phyloP scores from a whole-genome alignment of 53 echinoderm and acorn worm species.

The Temnopleurus reevesii region DNA sequence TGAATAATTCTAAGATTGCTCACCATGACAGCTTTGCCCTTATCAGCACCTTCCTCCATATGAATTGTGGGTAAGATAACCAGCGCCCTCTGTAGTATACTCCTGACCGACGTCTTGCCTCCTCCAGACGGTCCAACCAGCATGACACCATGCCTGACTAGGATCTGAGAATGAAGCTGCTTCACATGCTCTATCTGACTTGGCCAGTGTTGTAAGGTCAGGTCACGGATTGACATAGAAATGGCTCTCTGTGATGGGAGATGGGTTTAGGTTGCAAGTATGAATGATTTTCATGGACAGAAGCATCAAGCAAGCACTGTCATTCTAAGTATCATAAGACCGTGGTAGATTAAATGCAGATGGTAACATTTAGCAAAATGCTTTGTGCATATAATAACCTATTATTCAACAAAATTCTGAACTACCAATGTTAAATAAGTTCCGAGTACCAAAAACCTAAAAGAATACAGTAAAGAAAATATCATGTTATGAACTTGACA shows the following conservation, averaged over 20 bases:
- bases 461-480: too few relatives aligned
- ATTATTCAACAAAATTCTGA: too few relatives aligned
- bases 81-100: conserved; percentile 95
- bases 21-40: conserved; percentile 78
- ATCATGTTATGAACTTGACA: too few relatives aligned
- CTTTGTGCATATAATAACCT: too few relatives aligned
- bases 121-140: conserved; percentile 97
- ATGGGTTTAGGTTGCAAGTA: too few relatives aligned
- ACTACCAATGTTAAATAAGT: too few relatives aligned
- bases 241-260: conserved; percentile 89
- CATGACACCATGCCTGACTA: conserved; percentile 96
- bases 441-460: too few relatives aligned
- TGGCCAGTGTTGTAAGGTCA: conserved; percentile 91
- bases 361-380: too few relatives aligned
- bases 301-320: too few relatives aligned
- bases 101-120: conserved; percentile 89
- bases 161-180: conserved; percentile 93
- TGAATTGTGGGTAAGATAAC: conserved; percentile 88
- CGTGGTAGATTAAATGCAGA: too few relatives aligned
- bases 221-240: conserved; percentile 89
- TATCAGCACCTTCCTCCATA: conserved; percentile 59
- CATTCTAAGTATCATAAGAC: too few relatives aligned
- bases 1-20: background rate
- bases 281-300: too few relatives aligned
- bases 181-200: conserved; percentile 94